Conservation (phyloP, 2,888 invertebrate genomes). For the Harpalus rubripes region DNA sequence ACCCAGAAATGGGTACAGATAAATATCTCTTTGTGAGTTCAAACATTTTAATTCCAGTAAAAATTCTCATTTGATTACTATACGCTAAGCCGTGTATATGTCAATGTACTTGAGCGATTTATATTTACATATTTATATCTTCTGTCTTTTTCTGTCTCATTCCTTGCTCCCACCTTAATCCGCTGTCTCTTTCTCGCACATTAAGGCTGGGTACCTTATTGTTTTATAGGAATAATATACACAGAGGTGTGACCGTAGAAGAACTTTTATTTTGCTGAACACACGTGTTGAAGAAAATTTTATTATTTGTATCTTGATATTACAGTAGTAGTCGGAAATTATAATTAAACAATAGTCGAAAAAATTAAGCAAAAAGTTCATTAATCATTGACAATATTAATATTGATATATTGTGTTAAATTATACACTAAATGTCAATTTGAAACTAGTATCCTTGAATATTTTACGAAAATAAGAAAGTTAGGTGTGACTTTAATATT, state of each 20-base stretch:
- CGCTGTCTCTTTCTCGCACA: constrained; percentile 47
- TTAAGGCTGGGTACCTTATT: constrained; percentile 50
- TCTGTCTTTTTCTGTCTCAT: constrained; percentile 32
- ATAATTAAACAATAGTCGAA: not conserved
- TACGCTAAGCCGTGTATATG: constrained; percentile 62
- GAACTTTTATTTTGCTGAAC: constrained; percentile 7
- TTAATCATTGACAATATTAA: constrained; percentile 54
- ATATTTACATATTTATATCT: constrained; percentile 67
- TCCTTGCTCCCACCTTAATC: constrained; percentile 56
- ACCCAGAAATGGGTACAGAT: not conserved
- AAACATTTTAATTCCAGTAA: not conserved
- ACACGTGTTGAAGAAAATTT: not conserved
- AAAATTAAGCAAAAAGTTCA: constrained; percentile 8
- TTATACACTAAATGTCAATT: constrained; percentile 58
- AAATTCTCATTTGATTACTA: constrained; percentile 37
- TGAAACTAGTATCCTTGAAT: not conserved
- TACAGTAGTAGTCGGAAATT: not conserved
- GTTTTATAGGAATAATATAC: constrained; percentile 64
- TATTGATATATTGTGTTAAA: constrained; percentile 58
- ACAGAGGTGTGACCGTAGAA: constrained; percentile 60
- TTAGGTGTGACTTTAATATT: constrained; percentile 51
- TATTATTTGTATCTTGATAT: not conserved
- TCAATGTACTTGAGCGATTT: constrained; percentile 67
- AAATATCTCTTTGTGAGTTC: not conserved
- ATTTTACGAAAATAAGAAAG: constrained; percentile 34